Percentiles rank a stretch among this genome's conserved stretches.
phyloP scores from a whole-genome alignment of 2,888 invertebrate species.

The Tenthredo notha region DNA sequence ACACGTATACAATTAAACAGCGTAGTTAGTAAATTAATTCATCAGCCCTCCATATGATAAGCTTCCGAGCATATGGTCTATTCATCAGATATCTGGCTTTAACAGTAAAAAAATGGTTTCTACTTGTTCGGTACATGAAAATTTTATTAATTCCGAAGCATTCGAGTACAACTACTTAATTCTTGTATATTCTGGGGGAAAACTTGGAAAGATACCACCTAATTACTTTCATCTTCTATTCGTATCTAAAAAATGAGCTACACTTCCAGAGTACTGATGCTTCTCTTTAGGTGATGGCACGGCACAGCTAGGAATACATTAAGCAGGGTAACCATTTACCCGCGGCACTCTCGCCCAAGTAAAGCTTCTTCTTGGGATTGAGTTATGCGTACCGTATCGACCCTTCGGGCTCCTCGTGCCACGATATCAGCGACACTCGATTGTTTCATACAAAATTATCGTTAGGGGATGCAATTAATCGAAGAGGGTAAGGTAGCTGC shows the following conservation, averaged over 20 bases:
- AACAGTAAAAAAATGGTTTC: not conserved
- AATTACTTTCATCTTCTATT: not conserved
- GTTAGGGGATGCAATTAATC: constrained; percentile 12
- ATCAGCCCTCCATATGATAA: not conserved
- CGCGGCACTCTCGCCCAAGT: constrained; percentile 24
- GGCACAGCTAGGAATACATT: constrained; percentile 23
- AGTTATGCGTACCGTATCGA: constrained; percentile 42
- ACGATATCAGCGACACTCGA: constrained; percentile 9
- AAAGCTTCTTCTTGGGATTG: constrained; percentile 36
- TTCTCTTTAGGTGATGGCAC: not conserved
- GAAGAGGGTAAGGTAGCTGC: not conserved
- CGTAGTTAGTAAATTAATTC: not conserved
- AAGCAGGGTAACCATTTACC: constrained; percentile 19
- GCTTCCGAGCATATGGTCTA: not conserved
- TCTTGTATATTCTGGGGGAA: not conserved
- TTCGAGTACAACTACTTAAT: not conserved
- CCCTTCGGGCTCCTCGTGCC: constrained; percentile 23
- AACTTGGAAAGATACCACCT: not conserved
- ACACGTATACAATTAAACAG: not conserved
- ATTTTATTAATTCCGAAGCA: not conserved
- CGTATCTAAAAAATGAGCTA: constrained; percentile 4
- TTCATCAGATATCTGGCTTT: not conserved
- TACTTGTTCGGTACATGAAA: not conserved
- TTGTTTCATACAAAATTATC: constrained; percentile 41
- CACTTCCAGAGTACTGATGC: not conserved